These are phyloP conservation scores for Sceliomorpha sp. DNA, from an alignment of 2,888 invertebrate genomes.

Conservation along the genomic window DNA sequence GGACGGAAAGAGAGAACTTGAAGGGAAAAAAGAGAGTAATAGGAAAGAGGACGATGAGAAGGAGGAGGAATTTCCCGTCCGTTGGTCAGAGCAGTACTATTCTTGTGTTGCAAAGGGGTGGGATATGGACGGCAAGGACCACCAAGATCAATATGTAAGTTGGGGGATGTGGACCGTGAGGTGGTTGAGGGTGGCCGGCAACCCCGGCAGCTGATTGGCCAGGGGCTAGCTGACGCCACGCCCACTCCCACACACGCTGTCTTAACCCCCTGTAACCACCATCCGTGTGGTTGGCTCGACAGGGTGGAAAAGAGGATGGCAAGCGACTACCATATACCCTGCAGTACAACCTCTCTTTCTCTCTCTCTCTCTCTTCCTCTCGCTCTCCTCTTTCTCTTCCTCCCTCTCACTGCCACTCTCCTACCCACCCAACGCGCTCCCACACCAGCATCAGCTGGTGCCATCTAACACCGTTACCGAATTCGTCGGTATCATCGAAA, in stretches of 20 bases:
- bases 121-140: slow-evolving; percentile 73
- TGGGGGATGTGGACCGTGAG: slow-evolving; percentile 78
- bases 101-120: slow-evolving; percentile 33
- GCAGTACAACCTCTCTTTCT: slow-evolving; percentile 26
- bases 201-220: slow-evolving; percentile 78
- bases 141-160: slow-evolving; percentile 81
- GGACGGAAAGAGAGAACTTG: slow-evolving; percentile 17
- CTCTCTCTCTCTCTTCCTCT: slow-evolving; percentile 27
- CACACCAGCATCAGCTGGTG: slow-evolving; percentile 54
- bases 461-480: slow-evolving; percentile 72
- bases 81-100: slow-evolving; percentile 49
- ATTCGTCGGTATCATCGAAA: slow-evolving; percentile 79
- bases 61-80: slow-evolving; percentile 40
- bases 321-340: slow-evolving; percentile 56
- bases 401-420: slow-evolving; percentile 50
- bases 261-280: slow-evolving; percentile 74
- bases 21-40: slow-evolving; percentile 28
- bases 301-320: slow-evolving; percentile 59
- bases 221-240: slow-evolving; percentile 77
- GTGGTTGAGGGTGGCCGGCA: slow-evolving; percentile 78
- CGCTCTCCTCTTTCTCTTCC: slow-evolving; percentile 39
- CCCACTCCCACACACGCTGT: slow-evolving; percentile 81
- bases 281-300: slow-evolving; percentile 57
- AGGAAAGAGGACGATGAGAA: slow-evolving; percentile 27
- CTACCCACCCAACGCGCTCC: slow-evolving; percentile 38